Evolutionary conservation across 1,140 invertebrate genomes (phyloP), one percentile per base, ranked within the genome.

Genomic region (Lepidurus arcticus): DNA sequence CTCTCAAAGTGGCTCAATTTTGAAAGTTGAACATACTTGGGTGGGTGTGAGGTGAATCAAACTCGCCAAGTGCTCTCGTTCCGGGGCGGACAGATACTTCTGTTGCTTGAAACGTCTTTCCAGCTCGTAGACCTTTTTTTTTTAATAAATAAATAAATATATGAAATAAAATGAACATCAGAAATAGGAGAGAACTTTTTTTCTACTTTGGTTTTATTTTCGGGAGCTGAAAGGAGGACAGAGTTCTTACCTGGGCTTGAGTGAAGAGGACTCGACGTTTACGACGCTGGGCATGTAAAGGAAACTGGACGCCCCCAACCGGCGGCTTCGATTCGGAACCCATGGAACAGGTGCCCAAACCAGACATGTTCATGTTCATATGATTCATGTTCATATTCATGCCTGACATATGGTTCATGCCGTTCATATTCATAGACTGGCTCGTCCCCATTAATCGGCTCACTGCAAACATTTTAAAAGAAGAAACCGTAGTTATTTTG

Each of bases 61-160:
- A 78, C 85, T 87, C 43, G 91, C 91, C 80, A 92, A 85, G 82
- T 91, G 88, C 84, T 92, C 91, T 73, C 91, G 81, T 83, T 92
- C 91, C 0, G 89, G 89, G 1, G 91, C 90, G 16, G 89, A 91
- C 47, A 92, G 84, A 83, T 92, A 92, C 81, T 90, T 89, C 83
- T 92, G 90, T 82, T 90, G 88, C 81, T 91, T 97, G 87, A 99
- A 99, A 83, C 96, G 88, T 84, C 96, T 90, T 86, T 99, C 97
- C 83, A 99, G 86, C 87, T 99, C 97, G 88, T 97, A 97, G 47
- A 98, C 96, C 92, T 98, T 73, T 34, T 21, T 34, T 21, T 26
- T 42, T 13, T 11, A 44, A 76, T 34, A 75, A 77, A 77, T 11
- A 78, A 73, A 34, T 34, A 34, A 13, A 73, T 74, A 24, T n/a